Evolutionary conservation across 2,888 invertebrate species (phyloP).

Genomic region (Cistogaster globosa): DNA sequence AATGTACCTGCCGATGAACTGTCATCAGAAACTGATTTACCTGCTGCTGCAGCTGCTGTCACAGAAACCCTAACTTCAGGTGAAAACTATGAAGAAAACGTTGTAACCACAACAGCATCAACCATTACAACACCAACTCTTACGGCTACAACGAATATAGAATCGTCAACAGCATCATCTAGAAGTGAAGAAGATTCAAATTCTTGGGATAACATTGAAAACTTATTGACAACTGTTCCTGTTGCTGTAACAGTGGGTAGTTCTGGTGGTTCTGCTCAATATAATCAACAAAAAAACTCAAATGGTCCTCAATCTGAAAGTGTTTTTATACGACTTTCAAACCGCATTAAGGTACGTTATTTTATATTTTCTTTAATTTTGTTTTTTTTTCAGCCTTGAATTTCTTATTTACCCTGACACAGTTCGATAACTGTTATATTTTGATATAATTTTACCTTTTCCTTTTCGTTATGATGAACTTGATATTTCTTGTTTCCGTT

Average conservation of each 20-base stretch:
- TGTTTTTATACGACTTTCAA: slow-evolving; percentile 97
- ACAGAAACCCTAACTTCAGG: slow-evolving; percentile 19
- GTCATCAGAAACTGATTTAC: slow-evolving; percentile 65
- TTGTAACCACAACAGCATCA: slow-evolving; percentile 3
- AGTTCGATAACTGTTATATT: slow-evolving; percentile 16
- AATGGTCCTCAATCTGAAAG: slow-evolving; percentile 91
- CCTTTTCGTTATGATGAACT: slow-evolving; percentile 42
- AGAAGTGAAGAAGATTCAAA: slow-evolving; percentile 73
- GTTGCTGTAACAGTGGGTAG: slow-evolving; percentile 75
- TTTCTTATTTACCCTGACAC: slow-evolving; percentile 53
- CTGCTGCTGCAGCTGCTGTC: slow-evolving; percentile 7
- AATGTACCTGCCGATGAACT: slow-evolving; percentile 74
- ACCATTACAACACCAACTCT: slow-evolving; percentile 44
- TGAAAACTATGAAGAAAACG: slow-evolving; percentile 44
- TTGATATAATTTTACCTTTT: slow-evolving; percentile 3
- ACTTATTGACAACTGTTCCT: slow-evolving; percentile 76
- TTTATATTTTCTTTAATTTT: background rate
- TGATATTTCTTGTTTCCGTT: slow-evolving; percentile 15
- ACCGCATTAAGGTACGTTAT: slow-evolving; percentile 93
- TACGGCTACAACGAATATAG: slow-evolving; percentile 40
- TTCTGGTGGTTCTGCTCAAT: slow-evolving; percentile 55
- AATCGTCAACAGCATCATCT: slow-evolving; percentile 46
- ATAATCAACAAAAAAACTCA: slow-evolving; percentile 70
- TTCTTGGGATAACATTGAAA: slow-evolving; percentile 81
- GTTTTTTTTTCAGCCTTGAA: background rate